These are phyloP conservation scores for Sturmia bella DNA, from an alignment of 2,888 invertebrate genomes.

Conservation along the genomic window DNA sequence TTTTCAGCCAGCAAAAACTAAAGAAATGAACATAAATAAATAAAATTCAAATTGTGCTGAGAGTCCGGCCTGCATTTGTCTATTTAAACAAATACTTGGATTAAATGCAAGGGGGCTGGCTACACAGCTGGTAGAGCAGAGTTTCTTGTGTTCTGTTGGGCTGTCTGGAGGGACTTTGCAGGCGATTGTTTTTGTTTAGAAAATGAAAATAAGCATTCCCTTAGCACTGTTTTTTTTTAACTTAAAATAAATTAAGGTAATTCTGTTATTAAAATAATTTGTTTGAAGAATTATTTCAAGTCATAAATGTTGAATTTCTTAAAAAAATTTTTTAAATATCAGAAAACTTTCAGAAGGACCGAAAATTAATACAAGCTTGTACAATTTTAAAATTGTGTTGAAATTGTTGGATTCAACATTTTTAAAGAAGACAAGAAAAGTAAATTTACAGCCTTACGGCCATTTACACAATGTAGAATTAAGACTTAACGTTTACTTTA, in stretches of 20 bases:
- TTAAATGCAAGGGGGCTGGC: not conserved
- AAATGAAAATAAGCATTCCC: conserved; percentile 35
- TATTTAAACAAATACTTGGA: conserved; percentile 19
- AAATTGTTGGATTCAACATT: too few species aligned
- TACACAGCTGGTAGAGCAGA: not conserved
- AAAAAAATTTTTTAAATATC: too few species aligned
- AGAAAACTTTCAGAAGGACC: too few species aligned
- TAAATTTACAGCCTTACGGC: too few species aligned
- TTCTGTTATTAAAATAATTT: conserved; percentile 1
- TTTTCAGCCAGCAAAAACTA: conserved; percentile 8
- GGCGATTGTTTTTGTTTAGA: not conserved
- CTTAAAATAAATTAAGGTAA: conserved; percentile 23
- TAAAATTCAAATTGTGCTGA: conserved; percentile 7
- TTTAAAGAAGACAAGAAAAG: too few species aligned
- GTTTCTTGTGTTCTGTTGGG: not conserved
- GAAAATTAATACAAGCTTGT: too few species aligned
- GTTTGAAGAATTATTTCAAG: too few species aligned
- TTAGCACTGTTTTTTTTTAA: conserved; percentile 22
- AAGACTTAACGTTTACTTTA: too few species aligned
- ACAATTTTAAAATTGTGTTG: too few species aligned
- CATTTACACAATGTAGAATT: too few species aligned
- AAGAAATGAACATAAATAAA: conserved; percentile 7
- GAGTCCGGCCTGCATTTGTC: conserved; percentile 15
- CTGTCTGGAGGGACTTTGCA: not conserved
- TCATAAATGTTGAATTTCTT: too few species aligned